These are phyloP conservation scores for Acrocephalus scirpaceus DNA, from an alignment of 2,797 vertebrate species.

Conservation along the genomic window DNA sequence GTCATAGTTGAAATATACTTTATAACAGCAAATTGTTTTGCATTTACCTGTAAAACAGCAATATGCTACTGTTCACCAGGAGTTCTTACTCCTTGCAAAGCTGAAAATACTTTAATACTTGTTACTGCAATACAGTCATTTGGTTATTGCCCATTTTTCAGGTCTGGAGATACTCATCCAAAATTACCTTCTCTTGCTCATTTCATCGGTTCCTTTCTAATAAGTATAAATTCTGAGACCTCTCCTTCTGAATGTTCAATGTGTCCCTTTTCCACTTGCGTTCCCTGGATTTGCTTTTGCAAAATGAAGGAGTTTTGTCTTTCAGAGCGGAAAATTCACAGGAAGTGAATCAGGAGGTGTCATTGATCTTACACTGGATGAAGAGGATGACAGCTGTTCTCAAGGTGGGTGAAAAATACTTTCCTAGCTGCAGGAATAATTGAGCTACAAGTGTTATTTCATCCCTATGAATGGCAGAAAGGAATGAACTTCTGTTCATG, in stretches of 20 bases:
- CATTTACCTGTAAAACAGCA: not conserved
- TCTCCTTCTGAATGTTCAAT: not conserved
- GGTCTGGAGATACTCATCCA: not conserved
- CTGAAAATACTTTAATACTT: not conserved
- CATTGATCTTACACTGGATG: constrained; percentile 97
- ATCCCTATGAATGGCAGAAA: not conserved
- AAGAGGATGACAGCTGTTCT: constrained; percentile 85
- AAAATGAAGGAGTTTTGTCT: constrained; percentile 72
- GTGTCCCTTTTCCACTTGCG: not conserved
- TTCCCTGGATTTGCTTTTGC: constrained; percentile 58
- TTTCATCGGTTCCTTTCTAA: not conserved
- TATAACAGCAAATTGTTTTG: not conserved
- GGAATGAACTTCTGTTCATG: not conserved
- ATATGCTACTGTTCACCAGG: not conserved
- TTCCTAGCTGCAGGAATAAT: not conserved
- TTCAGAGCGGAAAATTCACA: constrained; percentile 83
- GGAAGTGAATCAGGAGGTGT: constrained; percentile 81
- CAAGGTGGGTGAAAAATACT: constrained; percentile 66
- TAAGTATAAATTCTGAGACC: not conserved
- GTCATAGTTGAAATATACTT: not conserved
- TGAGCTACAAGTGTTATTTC: not conserved
- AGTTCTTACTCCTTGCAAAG: not conserved
- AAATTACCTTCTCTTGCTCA: not conserved
- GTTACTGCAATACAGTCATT: not conserved
- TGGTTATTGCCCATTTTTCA: not conserved